Base-by-base conservation (phyloP, 2,888 invertebrate species). In the Metallyticus violacea region DNA sequence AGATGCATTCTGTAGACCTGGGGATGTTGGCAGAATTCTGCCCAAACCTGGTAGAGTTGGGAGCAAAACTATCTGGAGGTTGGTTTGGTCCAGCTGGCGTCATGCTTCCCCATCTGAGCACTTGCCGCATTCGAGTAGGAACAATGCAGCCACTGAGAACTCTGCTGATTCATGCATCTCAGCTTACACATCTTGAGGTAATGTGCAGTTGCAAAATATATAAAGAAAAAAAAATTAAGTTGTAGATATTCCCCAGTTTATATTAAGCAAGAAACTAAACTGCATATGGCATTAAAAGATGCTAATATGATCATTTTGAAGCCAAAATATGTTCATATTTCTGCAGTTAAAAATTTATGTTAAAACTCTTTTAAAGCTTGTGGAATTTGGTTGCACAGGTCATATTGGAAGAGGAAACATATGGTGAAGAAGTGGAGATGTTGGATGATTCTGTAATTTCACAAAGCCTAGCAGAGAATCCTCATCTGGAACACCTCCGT, bases 1-100 rank as follows among this genome's bases (percentile, higher is more conserved):
- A 90, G 89, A 88, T 87, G 7, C 89, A 89, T 84, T 86, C 89
- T 29, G 85, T 90, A 29, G 89, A 89, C 79, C 80, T 90, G 84
- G 86, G 87, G 0, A 88, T 89, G 86, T 86, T 90, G n/a, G 89
- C 89, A 15, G 88, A 88, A 82, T 86, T 86, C 25, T 90, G 90
- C 81, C 90, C 90, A 6, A 86, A 86, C 9, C 87, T 90, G 6
- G 89, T 88, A 29, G 89, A 90, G 80, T 86, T 90, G 77, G 89
- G 89, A 15, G 90, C 90, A 15, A 90, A 89, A 86, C 86, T 90
- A 29, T 86, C 86, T 78, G 87, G 87, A 26, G 81, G 84, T 9
- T 86, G 87, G 80, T 82, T 40, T 79, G 85, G 83, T 40, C 81
- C 86, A n/a, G n/a, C 77, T 9, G 78, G 85, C 7, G 30, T 30